These are phyloP conservation scores for Aythya baeri DNA, from an alignment of 2,113 vertebrate genomes.

Conservation along the genomic window DNA sequence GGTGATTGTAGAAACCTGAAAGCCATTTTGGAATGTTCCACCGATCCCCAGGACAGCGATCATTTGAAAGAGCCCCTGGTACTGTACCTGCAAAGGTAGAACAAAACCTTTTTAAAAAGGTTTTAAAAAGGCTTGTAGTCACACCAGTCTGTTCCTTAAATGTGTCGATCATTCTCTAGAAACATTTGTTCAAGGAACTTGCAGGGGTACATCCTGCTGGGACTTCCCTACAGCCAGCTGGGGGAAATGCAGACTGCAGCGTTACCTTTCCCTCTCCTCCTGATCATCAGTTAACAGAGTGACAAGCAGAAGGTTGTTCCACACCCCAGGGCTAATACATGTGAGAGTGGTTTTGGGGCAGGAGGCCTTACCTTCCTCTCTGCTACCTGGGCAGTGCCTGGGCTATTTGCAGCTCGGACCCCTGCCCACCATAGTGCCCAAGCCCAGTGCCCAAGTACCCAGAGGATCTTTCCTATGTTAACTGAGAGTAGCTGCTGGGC, in stretches of 20 bases:
- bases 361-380: neutral
- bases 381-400: neutral
- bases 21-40: conserved; percentile 85
- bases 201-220: neutral
- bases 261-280: neutral
- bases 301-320: neutral
- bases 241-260: neutral
- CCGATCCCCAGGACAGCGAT: conserved; percentile 78
- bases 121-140: neutral
- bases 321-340: neutral
- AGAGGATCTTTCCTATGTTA: neutral
- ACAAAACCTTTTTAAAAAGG: neutral
- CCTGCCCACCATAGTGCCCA: neutral
- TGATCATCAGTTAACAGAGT: neutral
- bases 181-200: neutral
- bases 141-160: neutral
- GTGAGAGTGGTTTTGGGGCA: neutral
- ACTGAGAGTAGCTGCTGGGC: neutral
- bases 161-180: neutral
- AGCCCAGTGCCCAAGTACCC: neutral
- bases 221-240: neutral
- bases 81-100: conserved; percentile 48
- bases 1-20: conserved; percentile 79
- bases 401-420: neutral
- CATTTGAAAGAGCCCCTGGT: conserved; percentile 59